These are phyloP conservation scores for Drosophila anomalipes DNA, from an alignment of 2,888 invertebrate species.

Conservation along the genomic window DNA sequence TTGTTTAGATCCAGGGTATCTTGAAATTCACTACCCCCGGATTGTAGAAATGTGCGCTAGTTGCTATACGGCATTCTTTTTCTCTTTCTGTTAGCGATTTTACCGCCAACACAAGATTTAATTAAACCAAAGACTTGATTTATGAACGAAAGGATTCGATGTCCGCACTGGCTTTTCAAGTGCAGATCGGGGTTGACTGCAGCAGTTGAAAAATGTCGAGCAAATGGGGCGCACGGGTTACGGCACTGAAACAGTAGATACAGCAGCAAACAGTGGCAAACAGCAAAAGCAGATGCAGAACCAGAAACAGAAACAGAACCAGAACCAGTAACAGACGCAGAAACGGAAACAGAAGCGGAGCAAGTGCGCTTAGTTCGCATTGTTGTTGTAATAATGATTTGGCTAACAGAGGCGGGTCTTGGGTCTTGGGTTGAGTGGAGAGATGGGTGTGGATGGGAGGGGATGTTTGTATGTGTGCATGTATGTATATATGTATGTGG, in stretches of 20 bases:
- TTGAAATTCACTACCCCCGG: rapidly evolving
- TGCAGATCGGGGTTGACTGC: conserved; percentile 45
- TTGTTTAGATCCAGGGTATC: conserved; percentile 26
- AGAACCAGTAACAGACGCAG: neutral
- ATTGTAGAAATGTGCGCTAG: conserved; percentile 1
- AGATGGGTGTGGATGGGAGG: conserved; percentile 14
- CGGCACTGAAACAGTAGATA: conserved; percentile 28
- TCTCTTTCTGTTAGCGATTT: conserved; percentile 67
- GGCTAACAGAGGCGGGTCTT: conserved; percentile 40
- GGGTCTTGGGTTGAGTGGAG: neutral
- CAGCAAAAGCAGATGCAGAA: conserved; percentile 14
- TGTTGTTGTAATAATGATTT: conserved; percentile 76
- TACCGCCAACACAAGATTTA: conserved; percentile 86
- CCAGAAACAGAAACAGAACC: conserved; percentile 9
- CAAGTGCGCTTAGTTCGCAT: conserved; percentile 49
- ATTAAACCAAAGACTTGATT: conserved; percentile 86
- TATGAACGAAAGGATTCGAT: conserved; percentile 84
- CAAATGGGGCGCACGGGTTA: conserved; percentile 68
- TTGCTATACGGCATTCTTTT: conserved; percentile 27
- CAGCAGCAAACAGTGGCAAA: conserved; percentile 1
- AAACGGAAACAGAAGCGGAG: conserved; percentile 23
- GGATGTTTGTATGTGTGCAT: neutral
- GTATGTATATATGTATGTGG: conserved; percentile 1
- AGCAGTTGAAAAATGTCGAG: conserved; percentile 71
- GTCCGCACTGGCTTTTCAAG: conserved; percentile 60